Evolutionary conservation across 2,113 vertebrate genomes (phyloP), one percentile per base, ranked within the genome.

Genomic region (Phalacrocorax brasilianus): DNA sequence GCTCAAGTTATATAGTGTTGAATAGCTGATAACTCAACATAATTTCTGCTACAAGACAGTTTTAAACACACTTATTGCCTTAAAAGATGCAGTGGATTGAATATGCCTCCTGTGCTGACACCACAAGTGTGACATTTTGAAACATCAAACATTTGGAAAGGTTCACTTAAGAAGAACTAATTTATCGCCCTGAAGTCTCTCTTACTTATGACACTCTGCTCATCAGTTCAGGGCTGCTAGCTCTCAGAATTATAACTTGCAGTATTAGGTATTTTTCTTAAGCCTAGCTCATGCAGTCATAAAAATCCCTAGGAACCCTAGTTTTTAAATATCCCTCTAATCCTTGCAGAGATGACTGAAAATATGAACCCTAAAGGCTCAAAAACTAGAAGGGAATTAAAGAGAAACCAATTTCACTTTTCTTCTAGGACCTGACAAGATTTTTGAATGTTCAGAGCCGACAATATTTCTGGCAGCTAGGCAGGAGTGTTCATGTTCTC

Each of bases 241-340:
- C 35, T 85, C 38, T 91, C 80, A 82, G 44, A 92, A 94, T 73
- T 62, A 2, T 35, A 71, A 71, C 77, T 81, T 92, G 32, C 50
- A 76, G 59, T 50, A 79, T 85, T 63, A 66, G 19, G 67, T 44
- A 73, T 94, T 95, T 94, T 91, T 83, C 77, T 66, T 88, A 93
- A 92, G 56, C 53, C 70, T 92, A 53, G 84, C 38, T 93, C 80
- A 72, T 15, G 33, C 49, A 88, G 80, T 56, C 58, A 92, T 81
- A 89, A 95, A 89, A 93, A 89, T 62, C 81, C 35, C 50, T 44
- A 85, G 53, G 66, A 94, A 89, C 18, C 55, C n/a, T 9, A 87
- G 80, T 87, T 95, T 93, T 93, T 44, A 63, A 94, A 91, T 85
- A 93, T 58, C 78, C 30, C 71, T 88, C 55, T 97, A 96, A 94